A percentile compares a stretch with the other conserved stretches of the same genome.
Evolutionary conservation across 2,888 invertebrate species (phyloP).

Genomic region (Belgica antarctica): DNA sequence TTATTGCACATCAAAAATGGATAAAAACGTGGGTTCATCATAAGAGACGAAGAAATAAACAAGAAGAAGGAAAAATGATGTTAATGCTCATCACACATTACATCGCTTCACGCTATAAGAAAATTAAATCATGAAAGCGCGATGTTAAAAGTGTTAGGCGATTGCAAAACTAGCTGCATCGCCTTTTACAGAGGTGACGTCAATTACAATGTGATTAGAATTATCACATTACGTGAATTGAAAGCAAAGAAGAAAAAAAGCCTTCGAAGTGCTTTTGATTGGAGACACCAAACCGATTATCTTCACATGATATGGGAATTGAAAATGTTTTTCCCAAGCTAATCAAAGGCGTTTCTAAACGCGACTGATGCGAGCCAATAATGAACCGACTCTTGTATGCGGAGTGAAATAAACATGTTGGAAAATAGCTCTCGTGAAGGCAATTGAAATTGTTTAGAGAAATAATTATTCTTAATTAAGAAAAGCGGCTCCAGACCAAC

Average conservation of each 20-base stretch:
- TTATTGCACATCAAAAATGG: conserved; percentile 36
- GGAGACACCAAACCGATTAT: background rate
- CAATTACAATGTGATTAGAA: conserved; percentile 28
- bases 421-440: background rate
- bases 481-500: conserved; percentile 7
- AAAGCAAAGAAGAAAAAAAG: too few relatives aligned
- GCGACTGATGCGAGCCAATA: background rate
- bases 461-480: conserved; percentile 25
- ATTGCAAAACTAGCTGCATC: conserved; percentile 11
- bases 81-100: conserved; percentile 31
- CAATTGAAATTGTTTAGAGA: background rate
- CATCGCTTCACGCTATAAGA: conserved; percentile 28
- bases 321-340: conserved; percentile 25
- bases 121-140: conserved; percentile 19
- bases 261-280: background rate
- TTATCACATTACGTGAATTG: conserved; percentile 29
- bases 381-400: background rate
- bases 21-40: conserved; percentile 34
- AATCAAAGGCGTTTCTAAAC: conserved; percentile 17
- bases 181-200: conserved; percentile 23
- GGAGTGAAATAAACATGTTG: conserved; percentile 8
- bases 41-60: too few relatives aligned
- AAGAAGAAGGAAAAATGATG: conserved; percentile 15
- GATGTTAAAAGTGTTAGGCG: conserved; percentile 9
- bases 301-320: background rate